Evolutionary conservation across 2,113 vertebrate species (phyloP).

Genomic region (Macroglossus sobrinus): DNA sequence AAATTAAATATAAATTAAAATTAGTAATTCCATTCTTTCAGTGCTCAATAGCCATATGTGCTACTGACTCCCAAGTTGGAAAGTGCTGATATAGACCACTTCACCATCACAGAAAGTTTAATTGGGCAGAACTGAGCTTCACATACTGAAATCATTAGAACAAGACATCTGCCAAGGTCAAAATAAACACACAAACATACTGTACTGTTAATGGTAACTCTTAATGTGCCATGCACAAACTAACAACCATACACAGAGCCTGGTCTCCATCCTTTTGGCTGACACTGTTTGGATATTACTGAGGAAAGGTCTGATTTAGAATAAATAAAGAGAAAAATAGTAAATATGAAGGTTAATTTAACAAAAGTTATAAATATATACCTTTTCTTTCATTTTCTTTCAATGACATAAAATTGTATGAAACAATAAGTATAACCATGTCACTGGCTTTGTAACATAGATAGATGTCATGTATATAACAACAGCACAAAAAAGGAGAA

Average conservation of each 20-base stretch:
- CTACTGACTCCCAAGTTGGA: neutral
- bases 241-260: neutral
- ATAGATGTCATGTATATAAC: neutral
- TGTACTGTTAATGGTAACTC: neutral
- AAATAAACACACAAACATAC: neutral
- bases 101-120: neutral
- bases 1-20: neutral
- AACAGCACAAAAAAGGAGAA: neutral
- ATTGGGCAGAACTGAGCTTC: neutral
- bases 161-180: neutral
- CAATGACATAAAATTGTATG: neutral
- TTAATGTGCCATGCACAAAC: neutral
- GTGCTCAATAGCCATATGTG: neutral
- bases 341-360: neutral
- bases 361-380: neutral
- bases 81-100: neutral
- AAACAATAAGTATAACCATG: neutral
- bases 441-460: neutral
- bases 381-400: neutral
- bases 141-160: neutral
- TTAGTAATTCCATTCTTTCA: neutral
- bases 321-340: neutral
- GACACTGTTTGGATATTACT: neutral
- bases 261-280: neutral
- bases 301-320: neutral